Evolutionary conservation across 2,113 vertebrate species (phyloP), one percentile per base, ranked within the genome.

Genomic region (Macroglossus sobrinus): DNA sequence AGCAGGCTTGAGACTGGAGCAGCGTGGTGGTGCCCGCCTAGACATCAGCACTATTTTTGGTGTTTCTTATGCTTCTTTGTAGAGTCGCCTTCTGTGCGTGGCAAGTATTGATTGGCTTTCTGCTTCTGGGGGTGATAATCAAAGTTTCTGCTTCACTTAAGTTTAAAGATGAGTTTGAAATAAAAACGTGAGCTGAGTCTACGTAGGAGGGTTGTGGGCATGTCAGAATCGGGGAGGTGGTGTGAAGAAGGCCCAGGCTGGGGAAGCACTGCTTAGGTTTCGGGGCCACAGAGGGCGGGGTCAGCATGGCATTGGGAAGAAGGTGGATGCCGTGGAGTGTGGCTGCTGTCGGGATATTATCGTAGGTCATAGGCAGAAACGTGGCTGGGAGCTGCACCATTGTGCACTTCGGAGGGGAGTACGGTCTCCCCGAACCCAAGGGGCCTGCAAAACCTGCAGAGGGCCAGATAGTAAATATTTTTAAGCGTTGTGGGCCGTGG

Each of bases 251-350:
- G 57, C 9, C 35, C 15, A 4, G 1, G 38, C 7, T 71, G n/a
- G 45, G 43, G 47, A 22, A 45, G 10, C 1, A 0, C 57, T 28
- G 30, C 26, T 13, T 18, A 14, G 11, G 26, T 33, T 57, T 38
- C 1, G 0, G 5, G 16, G 22, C 81, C 0, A 24, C 15, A 12
- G 11, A 0, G 26, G 26, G 18, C 1, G 2, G 15, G 15, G 10
- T 57, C n/a, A 1, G 1, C 0, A 0, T 4, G 68, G 50, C 1
- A 3, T 40, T 28, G 43, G 63, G 21, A 5, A 55, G 30, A 26
- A 4, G 0, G 0, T 9, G 8, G 12, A 45, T 10, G 14, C 66
- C 3, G 0, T 0, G 22, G 38, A 4, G 18, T 28, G 0, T 1
- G 5, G 43, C 18, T 10, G 19, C 68, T 9, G 0, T 1, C 22